Evolutionary conservation across 2,113 vertebrate species (phyloP).

Genomic region (Xenopus borealis): DNA sequence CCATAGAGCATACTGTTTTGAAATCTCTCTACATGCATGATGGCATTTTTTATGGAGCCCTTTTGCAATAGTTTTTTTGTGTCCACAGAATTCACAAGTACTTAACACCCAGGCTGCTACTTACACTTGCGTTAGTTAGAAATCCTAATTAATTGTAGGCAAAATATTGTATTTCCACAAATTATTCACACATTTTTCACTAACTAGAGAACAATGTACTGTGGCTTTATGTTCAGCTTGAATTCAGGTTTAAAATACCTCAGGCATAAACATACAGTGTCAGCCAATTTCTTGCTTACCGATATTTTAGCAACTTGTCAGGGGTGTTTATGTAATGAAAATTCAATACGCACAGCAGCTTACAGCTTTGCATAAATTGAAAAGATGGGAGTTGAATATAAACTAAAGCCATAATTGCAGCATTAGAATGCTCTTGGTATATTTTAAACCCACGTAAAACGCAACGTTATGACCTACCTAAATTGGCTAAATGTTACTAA

Average conservation of each 20-base stretch:
- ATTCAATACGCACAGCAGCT: constrained; percentile 40
- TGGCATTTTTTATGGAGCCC: too few species aligned
- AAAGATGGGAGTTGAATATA: constrained; percentile 40
- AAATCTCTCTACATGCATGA: too few species aligned
- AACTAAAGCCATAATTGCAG: constrained; percentile 40
- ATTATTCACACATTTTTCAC: too few species aligned
- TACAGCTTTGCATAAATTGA: constrained; percentile 39
- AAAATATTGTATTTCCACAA: too few species aligned
- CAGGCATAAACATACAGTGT: constrained; percentile 33
- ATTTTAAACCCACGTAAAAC: constrained; percentile 25
- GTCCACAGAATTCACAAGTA: too few species aligned
- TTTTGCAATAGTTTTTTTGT: too few species aligned
- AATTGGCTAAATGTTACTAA: constrained; percentile 26
- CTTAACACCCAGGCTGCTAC: too few species aligned
- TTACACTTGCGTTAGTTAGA: neutral
- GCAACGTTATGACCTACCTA: constrained; percentile 26
- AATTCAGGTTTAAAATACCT: constrained; percentile 31
- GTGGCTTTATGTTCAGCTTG: constrained; percentile 17
- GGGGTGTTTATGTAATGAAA: constrained; percentile 43
- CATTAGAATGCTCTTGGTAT: constrained; percentile 20
- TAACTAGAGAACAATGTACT: neutral
- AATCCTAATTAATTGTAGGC: neutral
- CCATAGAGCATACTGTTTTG: too few species aligned
- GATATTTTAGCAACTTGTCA: constrained; percentile 44
- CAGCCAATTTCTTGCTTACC: constrained; percentile 43